These are phyloP conservation scores for Sminthurinus signatus DNA, from an alignment of 1,140 invertebrate genomes.

Conservation along the genomic window DNA sequence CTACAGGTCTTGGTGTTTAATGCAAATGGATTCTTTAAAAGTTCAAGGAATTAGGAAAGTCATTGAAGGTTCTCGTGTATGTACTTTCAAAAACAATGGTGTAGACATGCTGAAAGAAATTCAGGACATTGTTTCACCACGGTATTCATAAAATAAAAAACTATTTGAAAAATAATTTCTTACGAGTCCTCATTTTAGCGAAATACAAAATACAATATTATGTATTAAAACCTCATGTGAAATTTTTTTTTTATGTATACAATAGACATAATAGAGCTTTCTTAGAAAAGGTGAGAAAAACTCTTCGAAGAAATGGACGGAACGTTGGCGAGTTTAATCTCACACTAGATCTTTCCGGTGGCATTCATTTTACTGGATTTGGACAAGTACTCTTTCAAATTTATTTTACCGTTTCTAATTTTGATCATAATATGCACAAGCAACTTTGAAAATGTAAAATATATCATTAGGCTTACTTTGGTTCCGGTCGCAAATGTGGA, in stretches of 20 bases:
- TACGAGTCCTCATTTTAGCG: too few species aligned
- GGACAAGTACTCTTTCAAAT: background rate
- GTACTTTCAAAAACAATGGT: constrained; percentile 18
- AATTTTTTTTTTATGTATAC: background rate
- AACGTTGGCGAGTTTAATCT: background rate
- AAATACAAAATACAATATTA: too few species aligned
- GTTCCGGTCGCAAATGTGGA: background rate
- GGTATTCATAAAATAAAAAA: too few species aligned
- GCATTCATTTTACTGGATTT: background rate
- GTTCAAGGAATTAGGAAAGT: constrained; percentile 18
- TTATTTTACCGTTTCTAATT: too few species aligned
- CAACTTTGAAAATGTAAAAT: background rate
- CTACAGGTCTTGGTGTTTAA: constrained; percentile 45
- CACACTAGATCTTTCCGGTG: constrained; percentile 22
- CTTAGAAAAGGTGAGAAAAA: too few species aligned
- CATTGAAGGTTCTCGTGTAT: constrained; percentile 28
- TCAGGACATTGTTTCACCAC: background rate
- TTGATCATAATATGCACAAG: too few species aligned
- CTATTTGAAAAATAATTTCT: too few species aligned
- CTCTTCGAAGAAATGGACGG: background rate
- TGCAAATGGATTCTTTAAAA: constrained; percentile 38
- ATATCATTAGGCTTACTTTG: constrained; percentile 8
- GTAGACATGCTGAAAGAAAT: constrained; percentile 17
- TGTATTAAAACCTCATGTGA: too few species aligned
- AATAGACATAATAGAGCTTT: too few species aligned